phyloP scores from a whole-genome alignment of 2,888 invertebrate genomes.

The Abscondita cerata region DNA sequence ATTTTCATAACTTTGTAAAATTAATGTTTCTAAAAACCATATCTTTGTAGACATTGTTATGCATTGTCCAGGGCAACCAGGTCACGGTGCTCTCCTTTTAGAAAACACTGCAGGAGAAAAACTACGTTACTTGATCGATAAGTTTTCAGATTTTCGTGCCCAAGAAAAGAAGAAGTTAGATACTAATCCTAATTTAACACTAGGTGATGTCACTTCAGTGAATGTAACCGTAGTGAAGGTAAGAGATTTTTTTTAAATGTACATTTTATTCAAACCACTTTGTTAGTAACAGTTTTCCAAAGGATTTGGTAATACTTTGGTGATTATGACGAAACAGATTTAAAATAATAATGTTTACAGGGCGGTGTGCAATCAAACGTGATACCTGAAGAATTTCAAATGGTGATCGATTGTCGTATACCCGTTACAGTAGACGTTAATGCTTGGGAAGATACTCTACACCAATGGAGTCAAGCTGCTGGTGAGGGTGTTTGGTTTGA shows the following conservation, averaged over 20 bases:
- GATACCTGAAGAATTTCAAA: slow-evolving; percentile 80
- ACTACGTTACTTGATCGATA: slow-evolving; percentile 73
- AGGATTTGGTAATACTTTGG: not conserved
- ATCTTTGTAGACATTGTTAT: slow-evolving; percentile 72
- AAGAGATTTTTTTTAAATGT: slow-evolving; percentile 41
- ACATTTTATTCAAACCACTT: not conserved
- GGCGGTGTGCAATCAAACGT: slow-evolving; percentile 94
- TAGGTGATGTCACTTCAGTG: slow-evolving; percentile 87
- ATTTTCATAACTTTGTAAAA: not conserved
- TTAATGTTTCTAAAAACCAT: not conserved
- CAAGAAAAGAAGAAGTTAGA: slow-evolving; percentile 72
- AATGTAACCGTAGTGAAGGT: slow-evolving; percentile 81
- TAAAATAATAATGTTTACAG: no score
- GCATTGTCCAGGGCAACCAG: slow-evolving; percentile 81
- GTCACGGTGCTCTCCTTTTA: slow-evolving; percentile 85
- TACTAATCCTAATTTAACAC: slow-evolving; percentile 68
- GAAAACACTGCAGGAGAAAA: slow-evolving; percentile 87
- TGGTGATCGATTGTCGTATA: slow-evolving; percentile 77
- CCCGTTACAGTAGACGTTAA: slow-evolving; percentile 68
- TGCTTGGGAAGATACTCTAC: slow-evolving; percentile 44
- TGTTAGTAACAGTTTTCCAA: not conserved
- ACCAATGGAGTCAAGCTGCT: slow-evolving; percentile 63
- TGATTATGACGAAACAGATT: no score
- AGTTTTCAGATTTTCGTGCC: slow-evolving; percentile 73
- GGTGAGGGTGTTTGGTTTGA: slow-evolving; percentile 65